Evolutionary conservation across 2,113 vertebrate species (phyloP).

Genomic region (Xyliphius kryptos): DNA sequence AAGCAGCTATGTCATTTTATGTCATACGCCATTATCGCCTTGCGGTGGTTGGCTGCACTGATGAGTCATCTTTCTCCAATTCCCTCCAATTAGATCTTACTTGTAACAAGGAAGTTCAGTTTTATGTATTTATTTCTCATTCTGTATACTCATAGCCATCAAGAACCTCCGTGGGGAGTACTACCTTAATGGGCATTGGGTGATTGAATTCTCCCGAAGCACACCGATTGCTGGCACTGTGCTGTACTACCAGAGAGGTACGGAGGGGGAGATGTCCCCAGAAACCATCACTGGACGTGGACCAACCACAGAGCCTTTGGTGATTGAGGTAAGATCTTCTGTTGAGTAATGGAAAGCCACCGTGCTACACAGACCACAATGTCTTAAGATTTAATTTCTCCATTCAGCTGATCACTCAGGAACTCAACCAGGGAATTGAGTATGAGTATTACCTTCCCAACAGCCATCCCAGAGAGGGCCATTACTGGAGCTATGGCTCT

Average conservation of each 20-base stretch:
- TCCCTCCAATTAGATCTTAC: too few relatives aligned
- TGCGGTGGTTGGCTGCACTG: too few relatives aligned
- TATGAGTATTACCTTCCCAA: slow-evolving; percentile 81
- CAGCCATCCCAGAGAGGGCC: slow-evolving; percentile 52
- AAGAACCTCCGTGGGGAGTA: slow-evolving; percentile 85
- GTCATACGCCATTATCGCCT: too few relatives aligned
- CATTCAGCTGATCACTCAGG: slow-evolving; percentile 86
- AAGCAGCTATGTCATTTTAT: too few relatives aligned
- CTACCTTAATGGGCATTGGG: slow-evolving; percentile 94
- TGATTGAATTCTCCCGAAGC: slow-evolving; percentile 73
- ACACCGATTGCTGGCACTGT: slow-evolving; percentile 73
- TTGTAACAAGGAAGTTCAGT: too few relatives aligned
- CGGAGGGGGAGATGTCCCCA: slow-evolving; percentile 73
- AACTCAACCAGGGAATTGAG: slow-evolving; percentile 76
- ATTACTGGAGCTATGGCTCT: slow-evolving; percentile 85
- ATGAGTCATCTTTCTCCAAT: too few relatives aligned
- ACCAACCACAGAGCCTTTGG: slow-evolving; percentile 85
- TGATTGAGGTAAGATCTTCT: slow-evolving; percentile 79
- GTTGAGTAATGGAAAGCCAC: not conserved
- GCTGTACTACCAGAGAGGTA: slow-evolving; percentile 81
- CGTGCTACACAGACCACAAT: not conserved
- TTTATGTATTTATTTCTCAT: too few relatives aligned
- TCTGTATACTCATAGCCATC: too few relatives aligned
- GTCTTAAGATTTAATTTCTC: not conserved
- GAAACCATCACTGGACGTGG: slow-evolving; percentile 80